Percentiles rank a stretch among this genome's conserved stretches.
Conservation (phyloP, 2,113 vertebrate species). For the Malurus cyaneus region DNA sequence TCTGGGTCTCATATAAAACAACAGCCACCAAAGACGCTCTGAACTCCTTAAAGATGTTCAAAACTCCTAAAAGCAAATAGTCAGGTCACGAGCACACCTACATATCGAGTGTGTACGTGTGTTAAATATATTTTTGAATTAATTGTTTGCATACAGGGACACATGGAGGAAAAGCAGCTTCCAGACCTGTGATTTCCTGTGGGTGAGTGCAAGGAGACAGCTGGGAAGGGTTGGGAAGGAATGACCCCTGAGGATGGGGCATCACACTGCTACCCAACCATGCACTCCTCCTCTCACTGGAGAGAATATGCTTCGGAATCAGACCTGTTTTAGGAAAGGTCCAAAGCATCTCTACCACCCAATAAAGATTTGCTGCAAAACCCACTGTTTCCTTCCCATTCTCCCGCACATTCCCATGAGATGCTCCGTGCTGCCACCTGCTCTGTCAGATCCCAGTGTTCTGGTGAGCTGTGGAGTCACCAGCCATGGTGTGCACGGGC, state of each 20-base stretch:
- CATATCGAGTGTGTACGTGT: accelerated
- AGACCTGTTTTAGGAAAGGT: neutral
- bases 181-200: neutral
- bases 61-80: neutral
- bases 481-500: neutral
- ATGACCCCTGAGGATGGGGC: neutral
- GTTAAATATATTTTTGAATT: neutral
- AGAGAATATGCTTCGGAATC: neutral
- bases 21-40: neutral
- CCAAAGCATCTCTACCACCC: neutral
- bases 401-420: accelerated
- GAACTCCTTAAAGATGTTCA: neutral
- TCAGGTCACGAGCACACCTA: neutral
- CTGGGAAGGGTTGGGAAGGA: neutral
- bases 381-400: neutral
- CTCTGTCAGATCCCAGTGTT: accelerated
- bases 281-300: neutral
- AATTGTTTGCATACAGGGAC: neutral
- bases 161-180: neutral
- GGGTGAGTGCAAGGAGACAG: neutral
- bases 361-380: neutral
- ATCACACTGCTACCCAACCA: accelerated
- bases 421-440: neutral
- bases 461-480: accelerated
- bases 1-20: neutral